Conservation (phyloP, 2,888 invertebrate genomes). For the Choristoneura rosaceana region DNA sequence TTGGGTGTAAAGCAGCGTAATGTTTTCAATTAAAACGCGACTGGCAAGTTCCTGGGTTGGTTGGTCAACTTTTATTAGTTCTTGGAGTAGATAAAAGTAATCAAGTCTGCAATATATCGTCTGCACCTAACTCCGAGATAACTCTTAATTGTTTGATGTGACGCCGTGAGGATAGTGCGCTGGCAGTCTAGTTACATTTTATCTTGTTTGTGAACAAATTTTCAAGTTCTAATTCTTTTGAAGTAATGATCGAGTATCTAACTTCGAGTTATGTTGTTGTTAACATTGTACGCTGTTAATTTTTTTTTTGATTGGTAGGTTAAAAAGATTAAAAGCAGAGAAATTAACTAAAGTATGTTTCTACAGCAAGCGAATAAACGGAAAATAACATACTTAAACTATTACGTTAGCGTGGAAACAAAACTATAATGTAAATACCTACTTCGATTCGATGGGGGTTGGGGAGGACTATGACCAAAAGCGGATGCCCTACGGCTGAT, state of each 20-base stretch:
- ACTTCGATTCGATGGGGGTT: too few relatives aligned
- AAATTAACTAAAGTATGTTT: too few relatives aligned
- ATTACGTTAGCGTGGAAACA: too few relatives aligned
- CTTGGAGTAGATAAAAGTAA: constrained; percentile 74
- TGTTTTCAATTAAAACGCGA: constrained; percentile 71
- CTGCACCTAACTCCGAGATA: constrained; percentile 65
- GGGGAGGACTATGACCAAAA: too few relatives aligned
- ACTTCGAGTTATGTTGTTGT: constrained; percentile 32
- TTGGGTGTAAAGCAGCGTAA: constrained; percentile 31
- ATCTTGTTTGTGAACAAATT: constrained; percentile 38
- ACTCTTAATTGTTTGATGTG: constrained; percentile 67
- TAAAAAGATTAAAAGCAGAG: too few relatives aligned
- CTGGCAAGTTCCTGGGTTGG: constrained; percentile 63
- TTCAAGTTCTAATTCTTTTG: constrained; percentile 41
- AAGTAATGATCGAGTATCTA: constrained; percentile 33
- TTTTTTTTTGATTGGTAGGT: constrained; percentile 10
- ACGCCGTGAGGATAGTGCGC: constrained; percentile 36
- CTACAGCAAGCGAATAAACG: too few relatives aligned
- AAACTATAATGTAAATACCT: too few relatives aligned
- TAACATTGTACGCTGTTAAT: constrained; percentile 5
- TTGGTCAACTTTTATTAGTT: constrained; percentile 81
- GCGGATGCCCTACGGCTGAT: too few relatives aligned
- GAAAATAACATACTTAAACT: too few relatives aligned
- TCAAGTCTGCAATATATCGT: constrained; percentile 75
- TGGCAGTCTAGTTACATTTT: constrained; percentile 36